These are phyloP conservation scores for Enoplosus armatus DNA, from an alignment of 2,797 vertebrate species.

Conservation along the genomic window DNA sequence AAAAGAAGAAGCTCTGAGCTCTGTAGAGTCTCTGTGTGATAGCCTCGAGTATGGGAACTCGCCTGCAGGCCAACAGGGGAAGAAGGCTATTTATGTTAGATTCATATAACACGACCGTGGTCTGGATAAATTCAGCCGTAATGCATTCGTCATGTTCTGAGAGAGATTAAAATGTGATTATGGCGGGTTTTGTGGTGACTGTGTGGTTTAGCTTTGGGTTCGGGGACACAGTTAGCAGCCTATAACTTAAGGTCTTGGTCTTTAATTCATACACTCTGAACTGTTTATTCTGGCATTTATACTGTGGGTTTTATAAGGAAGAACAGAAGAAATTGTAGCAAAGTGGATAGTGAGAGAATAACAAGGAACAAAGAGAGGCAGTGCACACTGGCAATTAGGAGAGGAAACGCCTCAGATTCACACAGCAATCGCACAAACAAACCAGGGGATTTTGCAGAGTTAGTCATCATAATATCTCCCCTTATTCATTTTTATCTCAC, in stretches of 20 bases:
- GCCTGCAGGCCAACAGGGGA: constrained; percentile 43
- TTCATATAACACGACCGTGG: constrained; percentile 33
- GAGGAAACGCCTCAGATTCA: constrained; percentile 22
- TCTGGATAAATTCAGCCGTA: constrained; percentile 36
- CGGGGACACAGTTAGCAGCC: constrained; percentile 29
- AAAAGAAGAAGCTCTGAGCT: constrained; percentile 37
- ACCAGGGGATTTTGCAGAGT: constrained; percentile 1
- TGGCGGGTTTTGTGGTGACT: constrained; percentile 41
- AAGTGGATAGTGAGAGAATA: constrained; percentile 30
- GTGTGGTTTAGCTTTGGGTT: constrained; percentile 31
- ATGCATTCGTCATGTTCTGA: constrained; percentile 51
- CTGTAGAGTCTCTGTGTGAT: constrained; percentile 44
- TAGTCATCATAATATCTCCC: constrained; percentile 12
- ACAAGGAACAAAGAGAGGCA: constrained; percentile 26
- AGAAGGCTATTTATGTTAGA: constrained; percentile 52
- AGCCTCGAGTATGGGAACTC: constrained; percentile 50
- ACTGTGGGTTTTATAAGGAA: constrained; percentile 21
- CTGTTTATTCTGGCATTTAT: constrained; percentile 49
- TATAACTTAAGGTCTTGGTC: neutral
- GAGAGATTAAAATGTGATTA: constrained; percentile 60
- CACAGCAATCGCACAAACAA: constrained; percentile 36
- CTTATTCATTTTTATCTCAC: constrained; percentile 23
- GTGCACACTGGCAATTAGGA: constrained; percentile 32
- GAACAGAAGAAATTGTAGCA: constrained; percentile 11
- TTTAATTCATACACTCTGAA: constrained; percentile 39